Evolutionary conservation across 2,113 vertebrate species (phyloP).

Genomic region (Lota lota): DNA sequence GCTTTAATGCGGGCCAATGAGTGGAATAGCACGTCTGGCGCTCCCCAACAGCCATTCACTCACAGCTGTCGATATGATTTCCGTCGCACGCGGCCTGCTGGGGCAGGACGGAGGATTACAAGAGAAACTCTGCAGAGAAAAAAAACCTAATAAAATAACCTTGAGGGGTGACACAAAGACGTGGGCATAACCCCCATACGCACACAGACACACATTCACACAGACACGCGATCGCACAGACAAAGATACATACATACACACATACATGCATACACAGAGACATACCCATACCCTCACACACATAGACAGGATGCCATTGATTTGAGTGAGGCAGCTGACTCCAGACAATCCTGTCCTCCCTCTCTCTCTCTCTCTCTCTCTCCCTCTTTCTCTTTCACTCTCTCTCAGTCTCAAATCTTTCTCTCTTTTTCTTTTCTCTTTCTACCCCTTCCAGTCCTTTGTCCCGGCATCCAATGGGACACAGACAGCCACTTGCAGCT

Average conservation of each 20-base stretch:
- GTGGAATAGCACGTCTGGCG: too few relatives aligned
- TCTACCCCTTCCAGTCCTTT: background rate
- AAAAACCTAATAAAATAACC: too few relatives aligned
- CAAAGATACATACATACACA: background rate
- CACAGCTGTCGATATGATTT: constrained; percentile 16
- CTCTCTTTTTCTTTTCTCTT: background rate
- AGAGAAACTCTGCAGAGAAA: background rate
- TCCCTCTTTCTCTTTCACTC: too few relatives aligned
- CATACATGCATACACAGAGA: too few relatives aligned
- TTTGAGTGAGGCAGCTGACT: constrained; percentile 10
- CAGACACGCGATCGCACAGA: background rate
- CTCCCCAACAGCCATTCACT: background rate
- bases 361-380: background rate
- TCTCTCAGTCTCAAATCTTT: background rate
- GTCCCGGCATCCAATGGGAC: constrained; percentile 1
- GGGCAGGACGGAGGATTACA: constrained; percentile 10
- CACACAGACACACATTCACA: constrained; percentile 1
- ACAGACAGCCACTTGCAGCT: constrained; percentile 1
- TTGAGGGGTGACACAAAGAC: too few relatives aligned
- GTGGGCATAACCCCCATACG: background rate
- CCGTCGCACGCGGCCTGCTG: background rate
- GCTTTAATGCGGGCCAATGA: too few relatives aligned
- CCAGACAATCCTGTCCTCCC: background rate
- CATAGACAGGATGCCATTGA: constrained; percentile 5
- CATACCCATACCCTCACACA: background rate